Conservation (phyloP, 2,888 invertebrate genomes). For the Nemapogon koenigi region DNA sequence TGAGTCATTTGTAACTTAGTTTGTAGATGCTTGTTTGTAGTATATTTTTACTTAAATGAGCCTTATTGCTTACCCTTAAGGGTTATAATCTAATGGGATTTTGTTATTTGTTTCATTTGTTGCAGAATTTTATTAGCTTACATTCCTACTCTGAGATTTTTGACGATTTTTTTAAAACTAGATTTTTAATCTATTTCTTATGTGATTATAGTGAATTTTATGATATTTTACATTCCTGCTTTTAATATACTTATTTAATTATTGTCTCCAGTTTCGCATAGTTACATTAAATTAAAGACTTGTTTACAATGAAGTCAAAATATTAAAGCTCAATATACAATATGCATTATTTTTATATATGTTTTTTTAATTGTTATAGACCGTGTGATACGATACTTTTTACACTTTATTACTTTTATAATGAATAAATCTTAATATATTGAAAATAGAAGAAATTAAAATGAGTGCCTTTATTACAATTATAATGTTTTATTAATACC, state of each 20-base stretch:
- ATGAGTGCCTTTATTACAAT: conserved; percentile 40
- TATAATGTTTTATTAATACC: conserved; percentile 28
- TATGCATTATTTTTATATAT: neutral
- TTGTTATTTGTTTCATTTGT: conserved; percentile 46
- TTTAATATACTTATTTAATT: neutral
- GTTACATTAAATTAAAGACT: neutral
- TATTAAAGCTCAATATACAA: too few species aligned
- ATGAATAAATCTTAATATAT: conserved; percentile 53
- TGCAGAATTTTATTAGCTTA: conserved; percentile 34
- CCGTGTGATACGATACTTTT: conserved; percentile 41
- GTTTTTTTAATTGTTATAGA: conserved; percentile 5
- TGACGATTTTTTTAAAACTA: neutral
- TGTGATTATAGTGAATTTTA: neutral
- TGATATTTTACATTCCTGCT: neutral
- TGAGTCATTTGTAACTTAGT: conserved; percentile 42
- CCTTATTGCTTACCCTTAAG: conserved; percentile 1
- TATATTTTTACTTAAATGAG: conserved; percentile 1
- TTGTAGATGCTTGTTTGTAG: conserved; percentile 25
- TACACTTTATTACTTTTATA: conserved; percentile 42
- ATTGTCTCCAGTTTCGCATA: neutral
- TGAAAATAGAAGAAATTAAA: conserved; percentile 34
- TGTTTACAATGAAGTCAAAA: neutral
- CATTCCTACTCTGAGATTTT: too few species aligned
- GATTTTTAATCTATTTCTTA: neutral
- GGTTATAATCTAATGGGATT: conserved; percentile 20